phyloP scores from a whole-genome alignment of 2,113 vertebrate species.

The Theristicus caerulescens region DNA sequence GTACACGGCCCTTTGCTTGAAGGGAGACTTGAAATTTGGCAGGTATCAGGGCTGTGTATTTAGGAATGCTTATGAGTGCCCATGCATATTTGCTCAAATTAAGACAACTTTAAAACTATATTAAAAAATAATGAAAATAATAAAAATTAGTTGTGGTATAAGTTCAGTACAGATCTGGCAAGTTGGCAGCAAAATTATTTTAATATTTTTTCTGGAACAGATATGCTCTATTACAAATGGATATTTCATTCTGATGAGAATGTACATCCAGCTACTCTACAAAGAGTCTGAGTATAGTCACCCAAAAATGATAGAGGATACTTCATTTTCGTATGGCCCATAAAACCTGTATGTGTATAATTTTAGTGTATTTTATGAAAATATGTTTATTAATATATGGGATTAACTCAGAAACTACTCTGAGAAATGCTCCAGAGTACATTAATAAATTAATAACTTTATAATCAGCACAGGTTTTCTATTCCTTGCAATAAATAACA shows the following conservation, averaged over 20 bases:
- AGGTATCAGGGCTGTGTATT: background rate
- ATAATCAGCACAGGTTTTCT: background rate
- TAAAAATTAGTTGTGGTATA: background rate
- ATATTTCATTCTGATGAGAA: background rate
- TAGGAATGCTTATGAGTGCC: background rate
- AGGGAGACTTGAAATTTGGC: background rate
- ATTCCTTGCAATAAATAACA: background rate
- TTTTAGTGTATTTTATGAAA: background rate
- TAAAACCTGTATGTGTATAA: background rate
- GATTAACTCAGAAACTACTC: background rate
- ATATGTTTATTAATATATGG: background rate
- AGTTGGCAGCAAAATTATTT: background rate
- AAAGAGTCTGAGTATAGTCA: background rate
- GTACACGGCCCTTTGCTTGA: fast-evolving
- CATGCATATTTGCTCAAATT: background rate
- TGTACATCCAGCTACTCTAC: background rate
- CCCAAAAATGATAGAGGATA: background rate
- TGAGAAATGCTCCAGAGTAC: background rate
- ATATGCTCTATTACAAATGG: background rate
- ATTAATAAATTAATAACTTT: background rate
- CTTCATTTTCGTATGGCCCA: background rate
- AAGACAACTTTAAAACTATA: background rate
- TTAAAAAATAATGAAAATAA: background rate
- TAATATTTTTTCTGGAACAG: background rate
- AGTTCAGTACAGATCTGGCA: background rate